Evolutionary conservation across 1,140 invertebrate species (phyloP), one percentile per base, ranked within the genome.

Genomic region (Eueides isabella): DNA sequence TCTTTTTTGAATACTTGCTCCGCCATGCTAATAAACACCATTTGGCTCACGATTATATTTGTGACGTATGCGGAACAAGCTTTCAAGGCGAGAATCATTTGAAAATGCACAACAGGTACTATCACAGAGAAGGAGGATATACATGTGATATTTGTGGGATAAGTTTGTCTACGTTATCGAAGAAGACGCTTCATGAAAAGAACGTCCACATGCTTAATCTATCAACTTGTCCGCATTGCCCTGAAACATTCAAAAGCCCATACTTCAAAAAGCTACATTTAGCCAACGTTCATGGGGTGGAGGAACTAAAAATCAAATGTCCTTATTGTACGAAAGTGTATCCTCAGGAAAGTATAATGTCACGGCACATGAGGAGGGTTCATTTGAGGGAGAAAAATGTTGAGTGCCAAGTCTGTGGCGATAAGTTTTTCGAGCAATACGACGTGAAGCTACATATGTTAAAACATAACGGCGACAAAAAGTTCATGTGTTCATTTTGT

Each of bases 371-470:
- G 90, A 82, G 89, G 75, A 76, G 91, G 11, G 90, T 93, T 0
- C 90, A 92, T 80, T 80, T 92, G 16, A 72, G 85, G 64, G 90
- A 92, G 62, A 92, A 90, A 33, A 91, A 93, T 31, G 89, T 93
- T 1, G 86, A 92, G 55, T 94, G 93, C 67, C 88, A 90, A 26
- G 81, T 91, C 5, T 94, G 94, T 69, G 93, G 91, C 5, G 96
- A 96, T 78, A 94, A 95, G 31, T 97, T 97, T 86, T 95, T 95
- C 74, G 96, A 96, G 61, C 93, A 94, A 1, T 95, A 95, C 62
- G 96, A 96, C 76, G 91, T 96, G 2, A 96, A 96, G 79, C 92
- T 96, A 2, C 90, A 93, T 86, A 96, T 97, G 94, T 84, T 95
- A 44, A 95, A 95, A 30, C 95, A 96, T 76, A 96, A 95, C n/a